A percentile compares a stretch with the other conserved stretches of the same genome.
Evolutionary conservation across 2,797 vertebrate species (phyloP).

Genomic region (Pagetopsis macropterus): DNA sequence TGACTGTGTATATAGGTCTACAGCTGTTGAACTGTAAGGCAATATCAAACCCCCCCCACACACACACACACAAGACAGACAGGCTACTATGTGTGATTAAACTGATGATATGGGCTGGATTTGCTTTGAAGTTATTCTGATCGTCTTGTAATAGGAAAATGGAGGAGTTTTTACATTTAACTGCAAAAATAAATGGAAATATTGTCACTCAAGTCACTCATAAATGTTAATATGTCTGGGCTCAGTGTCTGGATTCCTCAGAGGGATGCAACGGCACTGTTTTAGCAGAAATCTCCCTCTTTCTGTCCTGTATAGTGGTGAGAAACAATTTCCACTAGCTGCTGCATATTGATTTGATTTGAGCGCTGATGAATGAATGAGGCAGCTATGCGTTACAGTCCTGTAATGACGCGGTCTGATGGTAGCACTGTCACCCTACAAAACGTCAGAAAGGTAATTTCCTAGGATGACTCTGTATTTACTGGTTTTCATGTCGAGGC

Average conservation of each 20-base stretch:
- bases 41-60: slow-evolving; percentile 61
- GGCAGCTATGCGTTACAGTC: slow-evolving; percentile 34
- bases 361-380: slow-evolving; percentile 50
- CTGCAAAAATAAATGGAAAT: slow-evolving; percentile 16
- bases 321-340: slow-evolving; percentile 46
- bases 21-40: slow-evolving; percentile 71
- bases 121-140: slow-evolving; percentile 19
- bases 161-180: slow-evolving; percentile 9
- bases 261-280: slow-evolving; percentile 29
- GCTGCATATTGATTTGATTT: slow-evolving; percentile 52
- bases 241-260: slow-evolving; percentile 42
- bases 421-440: slow-evolving; percentile 50
- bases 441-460: slow-evolving; percentile 51
- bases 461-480: slow-evolving; percentile 55
- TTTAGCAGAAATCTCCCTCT: slow-evolving; percentile 23
- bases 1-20: slow-evolving; percentile 47
- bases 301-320: slow-evolving; percentile 24
- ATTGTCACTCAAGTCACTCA: slow-evolving; percentile 20
- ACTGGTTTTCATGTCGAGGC: slow-evolving; percentile 47
- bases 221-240: slow-evolving; percentile 30
- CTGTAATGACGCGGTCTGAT: slow-evolving; percentile 44
- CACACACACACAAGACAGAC: slow-evolving; percentile 51
- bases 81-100: slow-evolving; percentile 45
- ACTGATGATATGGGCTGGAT: slow-evolving; percentile 24
- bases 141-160: slow-evolving; percentile 5